Base-by-base conservation (phyloP, 2,797 vertebrate genomes). In the Rhincodon typus region DNA sequence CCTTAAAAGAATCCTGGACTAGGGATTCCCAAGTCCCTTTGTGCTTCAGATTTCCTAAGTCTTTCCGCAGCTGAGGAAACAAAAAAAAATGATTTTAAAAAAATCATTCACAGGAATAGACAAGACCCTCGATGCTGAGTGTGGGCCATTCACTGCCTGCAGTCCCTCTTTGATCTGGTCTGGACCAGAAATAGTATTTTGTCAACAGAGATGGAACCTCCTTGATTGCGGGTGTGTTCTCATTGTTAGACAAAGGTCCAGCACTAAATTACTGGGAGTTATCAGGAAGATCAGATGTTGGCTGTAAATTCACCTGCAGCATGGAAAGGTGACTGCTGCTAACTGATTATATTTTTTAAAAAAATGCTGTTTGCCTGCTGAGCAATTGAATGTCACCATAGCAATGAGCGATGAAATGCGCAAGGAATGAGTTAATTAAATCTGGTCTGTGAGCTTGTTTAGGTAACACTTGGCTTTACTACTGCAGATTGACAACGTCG, bases 401-500 rank as follows among this genome's bases (percentile, higher is more conserved):
- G 98, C 97, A 97, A 98, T 98, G 97, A 67, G 97, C 98, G 97
- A 98, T 97, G 97, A 98, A 98, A 98, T 98, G 97, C 97, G 97
- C 97, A 98, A 98, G 97, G 98, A 98, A 97, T 98, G 97, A 98
- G 98, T 98, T 98, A 98, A 98, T 98, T 98, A 98, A 98, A 98
- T 98, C 97, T 98, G 97, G 97, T 97, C 98, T 97, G 97, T 98
- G 98, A 98, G 98, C 97, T 98, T 97, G 97, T 77, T 98, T 98
- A 97, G 12, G 34, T 98, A 98, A 98, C 98, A 98, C 98, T 97
- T 97, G 10, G 97, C 96, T 96, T 96, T 96, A 96, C 96, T 97
- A 97, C 97, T 97, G 10, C n/a, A 12, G 97, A 98, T 97, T 98
- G 97, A 98, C 98, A 97, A 98, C 98, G 97, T 97, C 97, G 97